These are phyloP conservation scores for Nephila pilipes DNA, from an alignment of 1,140 invertebrate species.

Conservation along the genomic window DNA sequence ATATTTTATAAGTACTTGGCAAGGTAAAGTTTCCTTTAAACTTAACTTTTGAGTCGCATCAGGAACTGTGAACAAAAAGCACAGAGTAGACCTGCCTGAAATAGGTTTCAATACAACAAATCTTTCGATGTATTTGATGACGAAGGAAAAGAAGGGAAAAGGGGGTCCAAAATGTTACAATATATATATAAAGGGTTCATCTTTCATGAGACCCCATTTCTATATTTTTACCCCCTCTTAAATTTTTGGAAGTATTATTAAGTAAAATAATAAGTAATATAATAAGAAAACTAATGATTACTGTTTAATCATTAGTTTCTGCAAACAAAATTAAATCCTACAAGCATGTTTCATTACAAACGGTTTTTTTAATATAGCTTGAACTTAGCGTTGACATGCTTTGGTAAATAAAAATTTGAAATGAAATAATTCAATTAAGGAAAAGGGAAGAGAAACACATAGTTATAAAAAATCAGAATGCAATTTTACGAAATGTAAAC, in stretches of 20 bases:
- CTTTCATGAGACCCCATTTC: not conserved
- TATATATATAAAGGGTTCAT: not conserved
- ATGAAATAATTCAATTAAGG: too few species aligned
- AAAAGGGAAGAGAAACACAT: too few species aligned
- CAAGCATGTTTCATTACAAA: too few species aligned
- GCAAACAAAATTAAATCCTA: not conserved
- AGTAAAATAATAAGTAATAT: too few species aligned
- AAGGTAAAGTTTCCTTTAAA: constrained; percentile 24
- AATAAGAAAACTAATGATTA: too few species aligned
- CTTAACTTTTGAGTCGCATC: constrained; percentile 7
- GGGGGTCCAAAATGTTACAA: not conserved
- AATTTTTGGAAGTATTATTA: too few species aligned
- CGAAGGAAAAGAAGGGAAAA: not conserved
- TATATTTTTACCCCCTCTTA: not conserved
- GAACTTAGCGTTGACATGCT: too few species aligned
- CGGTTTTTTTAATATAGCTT: too few species aligned
- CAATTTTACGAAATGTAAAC: too few species aligned
- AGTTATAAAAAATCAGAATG: too few species aligned
- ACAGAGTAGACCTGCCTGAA: not conserved
- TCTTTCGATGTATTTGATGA: constrained; percentile 26
- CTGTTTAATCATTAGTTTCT: not conserved
- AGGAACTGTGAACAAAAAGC: not conserved
- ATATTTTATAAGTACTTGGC: constrained; percentile 25
- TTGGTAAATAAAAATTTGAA: too few species aligned
- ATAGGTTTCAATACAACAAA: constrained; percentile 14